Conservation (phyloP, 1,140 invertebrate species). For the Sinella curviseta region DNA sequence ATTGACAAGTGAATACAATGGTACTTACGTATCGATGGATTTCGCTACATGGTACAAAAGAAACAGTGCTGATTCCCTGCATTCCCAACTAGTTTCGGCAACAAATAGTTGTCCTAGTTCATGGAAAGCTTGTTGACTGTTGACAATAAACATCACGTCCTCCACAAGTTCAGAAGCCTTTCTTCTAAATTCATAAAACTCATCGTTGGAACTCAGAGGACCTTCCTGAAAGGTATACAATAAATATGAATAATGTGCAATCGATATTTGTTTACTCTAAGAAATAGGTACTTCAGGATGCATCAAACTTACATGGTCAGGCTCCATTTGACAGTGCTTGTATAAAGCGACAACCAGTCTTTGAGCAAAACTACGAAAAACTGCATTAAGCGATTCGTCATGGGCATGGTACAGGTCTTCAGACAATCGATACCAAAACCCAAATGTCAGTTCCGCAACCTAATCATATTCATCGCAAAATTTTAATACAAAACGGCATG, state of each 20-base stretch:
- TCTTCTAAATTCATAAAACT: constrained; percentile 82
- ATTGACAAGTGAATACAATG: not conserved
- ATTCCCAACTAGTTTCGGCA: constrained; percentile 80
- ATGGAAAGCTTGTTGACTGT: constrained; percentile 85
- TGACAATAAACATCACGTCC: constrained; percentile 96
- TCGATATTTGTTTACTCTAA: not conserved
- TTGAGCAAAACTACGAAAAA: constrained; percentile 89
- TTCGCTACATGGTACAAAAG: constrained; percentile 94
- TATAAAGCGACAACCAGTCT: constrained; percentile 79
- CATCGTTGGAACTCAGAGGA: constrained; percentile 83
- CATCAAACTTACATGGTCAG: constrained; percentile 69
- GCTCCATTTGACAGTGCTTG: constrained; percentile 85
- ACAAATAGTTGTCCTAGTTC: constrained; percentile 74
- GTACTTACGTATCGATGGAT: constrained; percentile 89
- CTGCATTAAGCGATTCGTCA: constrained; percentile 70
- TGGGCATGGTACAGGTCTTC: constrained; percentile 90
- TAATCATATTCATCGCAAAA: constrained; percentile 53
- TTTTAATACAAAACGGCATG: constrained; percentile 4
- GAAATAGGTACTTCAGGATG: constrained; percentile 17
- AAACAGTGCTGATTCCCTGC: constrained; percentile 90
- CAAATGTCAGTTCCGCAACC: constrained; percentile 95
- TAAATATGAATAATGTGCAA: not conserved
- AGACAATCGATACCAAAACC: constrained; percentile 93
- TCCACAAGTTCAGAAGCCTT: constrained; percentile 91
- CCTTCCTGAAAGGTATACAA: constrained; percentile 64